Conservation (phyloP, 2,113 vertebrate species). For the Calidris pugnax region DNA sequence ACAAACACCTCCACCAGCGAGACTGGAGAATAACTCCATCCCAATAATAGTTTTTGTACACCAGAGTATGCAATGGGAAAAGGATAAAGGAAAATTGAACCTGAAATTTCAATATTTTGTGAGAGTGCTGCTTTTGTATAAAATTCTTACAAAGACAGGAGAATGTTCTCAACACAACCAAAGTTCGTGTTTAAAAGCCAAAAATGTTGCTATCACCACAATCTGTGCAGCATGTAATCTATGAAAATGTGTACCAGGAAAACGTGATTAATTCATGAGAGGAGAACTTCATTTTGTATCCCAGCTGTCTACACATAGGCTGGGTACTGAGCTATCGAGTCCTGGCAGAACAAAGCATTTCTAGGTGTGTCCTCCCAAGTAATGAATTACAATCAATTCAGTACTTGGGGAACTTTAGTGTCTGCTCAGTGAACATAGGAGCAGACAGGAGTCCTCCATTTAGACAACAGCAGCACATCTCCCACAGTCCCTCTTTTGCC, state of each 20-base stretch:
- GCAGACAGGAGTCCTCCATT: neutral
- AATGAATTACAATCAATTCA: neutral
- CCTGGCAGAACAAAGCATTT: neutral
- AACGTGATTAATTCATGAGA: neutral
- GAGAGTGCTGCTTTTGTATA: neutral
- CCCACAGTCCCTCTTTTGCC: neutral
- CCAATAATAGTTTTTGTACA: neutral
- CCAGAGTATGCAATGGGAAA: neutral
- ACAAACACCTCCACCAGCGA: neutral
- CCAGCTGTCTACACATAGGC: neutral
- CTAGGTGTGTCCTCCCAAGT: neutral
- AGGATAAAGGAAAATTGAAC: neutral
- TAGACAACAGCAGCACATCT: neutral
- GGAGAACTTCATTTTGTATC: neutral
- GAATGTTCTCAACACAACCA: neutral
- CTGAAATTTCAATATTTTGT: neutral
- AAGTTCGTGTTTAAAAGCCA: neutral
- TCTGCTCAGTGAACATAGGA: neutral
- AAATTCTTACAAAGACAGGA: neutral
- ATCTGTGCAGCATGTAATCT: neutral
- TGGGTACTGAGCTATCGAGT: neutral
- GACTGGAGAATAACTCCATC: neutral
- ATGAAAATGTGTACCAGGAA: neutral
- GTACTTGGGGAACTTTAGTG: neutral
- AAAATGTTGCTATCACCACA: neutral